Base-by-base conservation (phyloP, 2,888 invertebrate genomes). In the Folsomia candida region DNA sequence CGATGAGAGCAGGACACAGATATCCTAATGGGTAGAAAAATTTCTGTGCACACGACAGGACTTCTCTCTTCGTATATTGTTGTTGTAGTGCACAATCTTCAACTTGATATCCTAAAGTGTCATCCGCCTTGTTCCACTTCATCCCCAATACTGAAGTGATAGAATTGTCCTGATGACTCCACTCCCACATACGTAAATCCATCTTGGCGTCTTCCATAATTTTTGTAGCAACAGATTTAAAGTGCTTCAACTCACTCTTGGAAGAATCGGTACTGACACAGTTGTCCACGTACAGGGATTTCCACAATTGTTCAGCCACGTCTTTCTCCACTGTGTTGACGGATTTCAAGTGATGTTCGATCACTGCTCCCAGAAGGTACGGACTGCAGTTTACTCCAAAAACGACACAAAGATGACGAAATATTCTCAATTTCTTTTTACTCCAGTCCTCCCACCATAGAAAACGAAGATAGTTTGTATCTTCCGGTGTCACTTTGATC, bases 191-290 rank as follows among this genome's bases (percentile, higher is more conserved):
- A 2, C 72, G 24, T 1, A 72, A 26, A 22, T 72, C 67, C 24
- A 72, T 59, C 20, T 64, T 37, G 20, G 66, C 69, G 18, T 37
- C 20, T 14, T 6, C 3, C 51, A 69, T 28, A 0, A 71, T 9
- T 3, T 22, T 1, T 2, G 3, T 26, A 0, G 68, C 72, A 67
- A 51, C 62, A 60, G 25, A 70, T 72, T 71, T 71, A 76, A 63
- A 75, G 70, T 73, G 70, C 18, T 59, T 74, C 64, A 9, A 73
- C 67, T 64, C 76, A 71, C 69, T 72, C 37, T 26, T 60, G 69
- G 1, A 51, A 9, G 2, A 37, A 60, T 76, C 72, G 67, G 51
- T 75, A n/a, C 28, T 51, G 59, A 80, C 78, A 9, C 76, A 73
- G 51, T 74, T 75, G 47, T 70, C 70, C n/a, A 70, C 67, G 27